phyloP scores from a whole-genome alignment of 2,888 invertebrate genomes.

The Oscheius sp. region DNA sequence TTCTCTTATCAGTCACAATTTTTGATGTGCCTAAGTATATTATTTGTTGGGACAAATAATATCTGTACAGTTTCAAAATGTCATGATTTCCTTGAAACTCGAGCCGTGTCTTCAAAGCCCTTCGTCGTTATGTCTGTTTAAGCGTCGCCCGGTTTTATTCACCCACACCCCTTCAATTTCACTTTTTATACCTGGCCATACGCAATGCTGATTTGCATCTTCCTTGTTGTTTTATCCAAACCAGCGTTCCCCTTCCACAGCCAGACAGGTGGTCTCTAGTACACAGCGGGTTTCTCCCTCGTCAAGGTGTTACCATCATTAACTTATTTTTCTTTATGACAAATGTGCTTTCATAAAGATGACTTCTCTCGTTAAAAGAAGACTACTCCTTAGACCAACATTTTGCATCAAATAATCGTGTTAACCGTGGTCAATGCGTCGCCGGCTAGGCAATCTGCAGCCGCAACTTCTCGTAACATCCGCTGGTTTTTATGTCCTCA shows the following conservation, averaged over 20 bases:
- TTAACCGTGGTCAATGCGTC: conserved; percentile 22
- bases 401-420: conserved; percentile 15
- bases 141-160: conserved; percentile 28
- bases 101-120: conserved; percentile 6
- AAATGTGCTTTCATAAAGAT: neutral
- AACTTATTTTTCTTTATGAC: neutral
- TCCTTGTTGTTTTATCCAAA: neutral
- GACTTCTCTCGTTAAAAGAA: neutral
- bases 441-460: conserved; percentile 10
- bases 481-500: conserved; percentile 8
- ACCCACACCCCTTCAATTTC: neutral
- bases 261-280: conserved; percentile 17
- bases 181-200: neutral
- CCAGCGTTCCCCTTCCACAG: neutral
- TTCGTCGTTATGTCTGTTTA: conserved; percentile 23
- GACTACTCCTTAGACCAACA: neutral
- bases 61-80: neutral
- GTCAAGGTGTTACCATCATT: neutral
- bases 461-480: neutral
- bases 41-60: neutral
- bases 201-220: neutral
- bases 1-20: conserved; percentile 7
- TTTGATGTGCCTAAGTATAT: no score
- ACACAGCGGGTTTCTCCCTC: neutral
- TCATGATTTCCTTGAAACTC: neutral